Evolutionary conservation across 2,888 invertebrate genomes (phyloP).

Genomic region (Linnaemya tessellans): DNA sequence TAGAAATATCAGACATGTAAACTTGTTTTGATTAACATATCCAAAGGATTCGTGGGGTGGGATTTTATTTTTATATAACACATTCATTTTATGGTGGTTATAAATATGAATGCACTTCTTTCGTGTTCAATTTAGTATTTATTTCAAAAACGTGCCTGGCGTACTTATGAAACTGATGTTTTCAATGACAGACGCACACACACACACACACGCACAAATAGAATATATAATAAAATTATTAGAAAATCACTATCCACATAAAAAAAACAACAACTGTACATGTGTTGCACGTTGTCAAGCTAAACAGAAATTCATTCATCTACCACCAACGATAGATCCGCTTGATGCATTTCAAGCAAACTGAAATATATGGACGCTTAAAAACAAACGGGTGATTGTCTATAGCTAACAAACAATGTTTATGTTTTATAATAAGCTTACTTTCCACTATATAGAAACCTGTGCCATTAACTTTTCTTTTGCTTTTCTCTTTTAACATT

Average conservation of each 20-base stretch:
- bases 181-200: background rate
- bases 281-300: constrained; percentile 54
- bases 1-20: too few species aligned
- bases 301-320: constrained; percentile 8
- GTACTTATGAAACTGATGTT: background rate
- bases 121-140: background rate
- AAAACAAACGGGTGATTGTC: background rate
- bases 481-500: background rate
- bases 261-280: constrained; percentile 60
- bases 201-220: background rate
- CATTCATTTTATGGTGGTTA: background rate
- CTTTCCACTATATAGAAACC: constrained; percentile 24
- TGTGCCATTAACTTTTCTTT: constrained; percentile 43
- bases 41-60: background rate
- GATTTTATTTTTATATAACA: background rate
- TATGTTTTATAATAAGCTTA: constrained; percentile 13
- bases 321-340: constrained; percentile 13
- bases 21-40: background rate
- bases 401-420: background rate
- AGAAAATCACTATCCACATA: background rate
- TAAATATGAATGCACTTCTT: constrained; percentile 12
- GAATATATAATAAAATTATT: background rate
- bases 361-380: background rate
- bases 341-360: background rate
- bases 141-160: constrained; percentile 23